These are phyloP conservation scores for Microcebus lehilahytsara DNA, from an alignment of 2,113 vertebrate genomes.

Conservation along the genomic window DNA sequence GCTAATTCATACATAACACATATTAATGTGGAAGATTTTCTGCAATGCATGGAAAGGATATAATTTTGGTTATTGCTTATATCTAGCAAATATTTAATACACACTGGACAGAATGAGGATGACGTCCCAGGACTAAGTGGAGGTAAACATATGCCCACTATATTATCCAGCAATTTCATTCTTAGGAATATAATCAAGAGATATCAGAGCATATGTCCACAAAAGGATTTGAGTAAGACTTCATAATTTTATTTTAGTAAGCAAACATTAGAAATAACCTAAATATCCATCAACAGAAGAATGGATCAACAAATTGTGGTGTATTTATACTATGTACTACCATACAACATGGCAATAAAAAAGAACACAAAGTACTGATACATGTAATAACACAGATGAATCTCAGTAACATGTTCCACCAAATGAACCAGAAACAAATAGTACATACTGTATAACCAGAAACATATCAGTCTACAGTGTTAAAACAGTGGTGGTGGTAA, in stretches of 20 bases:
- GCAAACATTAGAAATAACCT: not conserved
- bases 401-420: not conserved
- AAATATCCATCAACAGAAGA: not conserved
- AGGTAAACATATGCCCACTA: not conserved
- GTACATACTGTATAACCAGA: not conserved
- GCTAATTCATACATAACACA: not conserved
- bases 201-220: not conserved
- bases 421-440: not conserved
- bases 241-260: not conserved
- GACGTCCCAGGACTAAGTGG: not conserved
- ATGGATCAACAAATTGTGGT: not conserved
- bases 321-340: not conserved
- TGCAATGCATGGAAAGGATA: not conserved
- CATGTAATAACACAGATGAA: not conserved
- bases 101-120: not conserved
- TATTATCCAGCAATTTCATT: not conserved
- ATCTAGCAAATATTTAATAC: not conserved
- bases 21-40: not conserved
- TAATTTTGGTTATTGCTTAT: not conserved
- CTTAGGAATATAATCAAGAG: not conserved
- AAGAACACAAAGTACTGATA: not conserved
- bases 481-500: not conserved
- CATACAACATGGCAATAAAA: not conserved
- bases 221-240: not conserved
- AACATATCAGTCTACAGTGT: not conserved